A percentile compares a stretch with the other conserved stretches of the same genome.
These are phyloP conservation scores for Meandrusa payeni DNA, from an alignment of 2,888 invertebrate genomes.

Conservation along the genomic window DNA sequence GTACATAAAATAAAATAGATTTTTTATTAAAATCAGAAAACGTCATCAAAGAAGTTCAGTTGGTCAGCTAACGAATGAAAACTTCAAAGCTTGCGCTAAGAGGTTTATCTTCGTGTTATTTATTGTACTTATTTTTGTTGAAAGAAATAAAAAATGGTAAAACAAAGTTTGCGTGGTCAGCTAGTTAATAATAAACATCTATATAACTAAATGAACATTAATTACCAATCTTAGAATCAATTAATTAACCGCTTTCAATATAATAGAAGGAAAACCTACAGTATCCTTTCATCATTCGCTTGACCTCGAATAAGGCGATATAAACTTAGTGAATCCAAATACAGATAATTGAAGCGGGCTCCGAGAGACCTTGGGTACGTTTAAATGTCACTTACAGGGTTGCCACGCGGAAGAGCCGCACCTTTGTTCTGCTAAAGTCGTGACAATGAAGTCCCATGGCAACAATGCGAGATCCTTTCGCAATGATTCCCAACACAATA, in stretches of 20 bases:
- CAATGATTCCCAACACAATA: constrained; percentile 47
- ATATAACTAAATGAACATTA: too few species aligned
- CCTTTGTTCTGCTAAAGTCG: constrained; percentile 52
- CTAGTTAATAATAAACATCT: too few species aligned
- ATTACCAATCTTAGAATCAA: too few species aligned
- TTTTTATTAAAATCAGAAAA: too few species aligned
- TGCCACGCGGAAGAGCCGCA: constrained; percentile 63
- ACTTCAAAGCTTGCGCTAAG: too few species aligned
- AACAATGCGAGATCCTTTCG: constrained; percentile 45
- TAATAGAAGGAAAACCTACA: constrained; percentile 10
- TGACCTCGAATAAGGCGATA: constrained; percentile 3
- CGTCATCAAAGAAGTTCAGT: too few species aligned
- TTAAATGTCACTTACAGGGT: constrained; percentile 71
- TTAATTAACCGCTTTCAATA: neutral
- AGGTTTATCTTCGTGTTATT: too few species aligned
- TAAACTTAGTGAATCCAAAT: neutral
- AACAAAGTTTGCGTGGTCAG: too few species aligned
- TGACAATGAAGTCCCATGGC: constrained; percentile 58
- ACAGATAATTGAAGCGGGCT: constrained; percentile 8
- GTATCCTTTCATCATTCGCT: constrained; percentile 2
- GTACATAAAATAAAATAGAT: too few species aligned
- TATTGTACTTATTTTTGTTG: too few species aligned
- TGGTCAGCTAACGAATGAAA: too few species aligned
- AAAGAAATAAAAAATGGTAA: too few species aligned
- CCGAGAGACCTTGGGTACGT: constrained; percentile 63